phyloP scores from a whole-genome alignment of 1,140 invertebrate species.

The Halictus rubicundus region DNA sequence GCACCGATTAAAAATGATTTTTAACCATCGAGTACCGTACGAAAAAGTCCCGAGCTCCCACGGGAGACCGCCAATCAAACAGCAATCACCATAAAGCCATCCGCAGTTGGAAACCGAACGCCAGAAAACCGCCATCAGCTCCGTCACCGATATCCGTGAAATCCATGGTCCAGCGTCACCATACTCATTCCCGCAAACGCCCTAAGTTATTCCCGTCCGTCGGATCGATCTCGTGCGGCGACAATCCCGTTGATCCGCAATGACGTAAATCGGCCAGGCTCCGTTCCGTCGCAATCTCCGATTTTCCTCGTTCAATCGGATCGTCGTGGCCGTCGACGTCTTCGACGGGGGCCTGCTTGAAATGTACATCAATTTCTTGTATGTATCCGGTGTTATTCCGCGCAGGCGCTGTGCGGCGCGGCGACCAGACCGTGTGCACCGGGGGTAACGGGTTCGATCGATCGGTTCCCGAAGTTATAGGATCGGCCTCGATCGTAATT shows the following conservation, averaged over 20 bases:
- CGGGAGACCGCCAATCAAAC: too few species aligned
- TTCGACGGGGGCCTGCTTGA: slow-evolving; percentile 18
- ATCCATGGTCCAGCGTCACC: neutral
- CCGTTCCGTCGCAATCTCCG: slow-evolving; percentile 3
- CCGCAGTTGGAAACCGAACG: too few species aligned
- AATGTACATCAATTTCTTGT: slow-evolving; percentile 50
- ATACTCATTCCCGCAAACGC: neutral
- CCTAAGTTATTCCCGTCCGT: slow-evolving; percentile 21
- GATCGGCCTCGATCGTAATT: slow-evolving; percentile 37
- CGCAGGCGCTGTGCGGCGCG: too few species aligned
- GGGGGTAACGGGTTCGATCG: neutral
- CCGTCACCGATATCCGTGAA: neutral
- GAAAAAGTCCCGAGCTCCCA: too few species aligned
- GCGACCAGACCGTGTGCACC: neutral
- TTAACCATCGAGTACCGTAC: too few species aligned
- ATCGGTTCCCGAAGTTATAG: slow-evolving; percentile 45
- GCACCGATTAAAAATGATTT: too few species aligned
- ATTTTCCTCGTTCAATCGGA: neutral
- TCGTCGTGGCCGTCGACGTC: slow-evolving; percentile 10
- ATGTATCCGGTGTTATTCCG: neutral
- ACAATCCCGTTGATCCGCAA: slow-evolving; percentile 27
- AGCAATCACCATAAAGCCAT: too few species aligned
- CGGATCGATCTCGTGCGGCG: neutral
- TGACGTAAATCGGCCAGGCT: slow-evolving; percentile 21
- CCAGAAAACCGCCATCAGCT: too few species aligned